Conservation (phyloP, 2,797 vertebrate species). For the Acrocephalus scirpaceus region DNA sequence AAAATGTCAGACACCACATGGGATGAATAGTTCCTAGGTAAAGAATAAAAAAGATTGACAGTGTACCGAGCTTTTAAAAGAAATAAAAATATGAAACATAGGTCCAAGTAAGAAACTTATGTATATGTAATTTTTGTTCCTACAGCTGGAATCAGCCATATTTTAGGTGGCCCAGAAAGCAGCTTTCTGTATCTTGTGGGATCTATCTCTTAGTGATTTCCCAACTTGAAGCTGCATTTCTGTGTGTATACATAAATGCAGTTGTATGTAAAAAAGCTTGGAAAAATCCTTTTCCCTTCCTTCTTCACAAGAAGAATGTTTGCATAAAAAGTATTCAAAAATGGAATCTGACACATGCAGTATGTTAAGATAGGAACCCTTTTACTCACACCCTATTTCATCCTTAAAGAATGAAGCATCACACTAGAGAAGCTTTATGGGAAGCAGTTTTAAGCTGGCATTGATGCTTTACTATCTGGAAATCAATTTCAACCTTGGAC, state of each 20-base stretch:
- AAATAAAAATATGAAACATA: background rate
- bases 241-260: background rate
- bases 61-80: background rate
- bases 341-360: background rate
- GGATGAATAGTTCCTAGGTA: background rate
- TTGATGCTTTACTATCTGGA: background rate
- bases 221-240: background rate
- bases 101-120: background rate
- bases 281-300: background rate
- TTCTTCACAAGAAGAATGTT: background rate
- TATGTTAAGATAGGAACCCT: background rate
- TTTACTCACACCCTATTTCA: background rate
- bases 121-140: background rate
- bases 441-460: background rate
- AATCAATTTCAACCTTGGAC: slow-evolving; percentile 18
- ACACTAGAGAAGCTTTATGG: background rate
- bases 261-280: background rate
- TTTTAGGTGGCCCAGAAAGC: background rate
- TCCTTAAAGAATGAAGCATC: background rate
- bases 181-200: background rate
- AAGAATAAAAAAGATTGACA: background rate
- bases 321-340: background rate
- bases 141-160: background rate
- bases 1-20: background rate
- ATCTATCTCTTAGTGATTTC: background rate